Conservation (phyloP, 2,888 invertebrate species). For the Mesorhabditis spiculigera region DNA sequence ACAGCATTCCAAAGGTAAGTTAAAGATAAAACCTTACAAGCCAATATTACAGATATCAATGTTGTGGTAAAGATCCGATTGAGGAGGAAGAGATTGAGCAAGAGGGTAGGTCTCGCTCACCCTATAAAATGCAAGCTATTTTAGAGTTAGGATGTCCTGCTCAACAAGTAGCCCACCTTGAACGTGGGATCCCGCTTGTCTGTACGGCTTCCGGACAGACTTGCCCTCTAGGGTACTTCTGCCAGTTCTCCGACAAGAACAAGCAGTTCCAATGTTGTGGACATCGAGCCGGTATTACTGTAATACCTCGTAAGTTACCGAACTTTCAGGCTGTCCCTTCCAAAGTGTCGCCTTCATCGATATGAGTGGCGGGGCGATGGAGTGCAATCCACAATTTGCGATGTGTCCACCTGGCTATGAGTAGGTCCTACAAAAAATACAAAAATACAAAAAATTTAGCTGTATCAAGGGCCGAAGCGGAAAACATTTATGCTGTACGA, state of each 20-base stretch:
- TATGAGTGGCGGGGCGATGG: conserved; percentile 37
- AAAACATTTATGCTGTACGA: background rate
- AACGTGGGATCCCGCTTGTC: conserved; percentile 27
- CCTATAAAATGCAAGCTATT: conserved; percentile 11
- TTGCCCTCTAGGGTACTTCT: conserved; percentile 51
- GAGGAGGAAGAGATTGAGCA: conserved; percentile 46
- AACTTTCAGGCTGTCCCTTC: conserved; percentile 38
- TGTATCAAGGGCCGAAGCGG: background rate
- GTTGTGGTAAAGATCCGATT: conserved; percentile 53
- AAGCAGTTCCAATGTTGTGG: conserved; percentile 52
- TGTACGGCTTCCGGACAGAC: conserved; percentile 34
- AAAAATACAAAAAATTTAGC: background rate
- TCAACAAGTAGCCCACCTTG: conserved; percentile 45
- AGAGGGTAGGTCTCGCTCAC: conserved; percentile 20
- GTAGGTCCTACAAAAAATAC: background rate
- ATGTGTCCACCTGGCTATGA: conserved; percentile 5
- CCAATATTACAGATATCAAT: conserved; percentile 29
- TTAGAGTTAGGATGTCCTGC: conserved; percentile 46
- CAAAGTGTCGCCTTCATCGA: conserved; percentile 47
- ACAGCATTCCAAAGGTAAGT: conserved; percentile 41
- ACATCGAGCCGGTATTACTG: conserved; percentile 29
- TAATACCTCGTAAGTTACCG: no score
- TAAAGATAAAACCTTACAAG: background rate
- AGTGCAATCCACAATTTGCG: conserved; percentile 28
- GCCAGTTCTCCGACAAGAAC: conserved; percentile 52